Percentiles rank a stretch among this genome's conserved stretches.
These are phyloP conservation scores for Scaptomyza cyrtandrae DNA, from an alignment of 2,888 invertebrate genomes.

Conservation along the genomic window DNA sequence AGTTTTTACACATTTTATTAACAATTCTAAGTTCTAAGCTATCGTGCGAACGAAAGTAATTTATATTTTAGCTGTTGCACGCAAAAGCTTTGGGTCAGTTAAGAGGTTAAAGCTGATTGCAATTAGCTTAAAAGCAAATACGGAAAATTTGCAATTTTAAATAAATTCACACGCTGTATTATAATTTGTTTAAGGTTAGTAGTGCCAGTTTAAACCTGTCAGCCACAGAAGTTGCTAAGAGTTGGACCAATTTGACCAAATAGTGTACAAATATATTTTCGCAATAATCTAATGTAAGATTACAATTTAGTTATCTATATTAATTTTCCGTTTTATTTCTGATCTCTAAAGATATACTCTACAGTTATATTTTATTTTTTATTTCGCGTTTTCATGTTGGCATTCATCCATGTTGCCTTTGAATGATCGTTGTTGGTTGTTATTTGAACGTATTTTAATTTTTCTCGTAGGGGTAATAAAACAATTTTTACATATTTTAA, in stretches of 20 bases:
- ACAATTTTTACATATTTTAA: conserved; percentile 62
- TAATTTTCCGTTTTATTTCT: background rate
- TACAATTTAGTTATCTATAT: background rate
- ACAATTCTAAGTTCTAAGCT: too few relatives aligned
- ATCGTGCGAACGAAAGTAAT: background rate
- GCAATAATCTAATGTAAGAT: background rate
- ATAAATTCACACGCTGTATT: background rate
- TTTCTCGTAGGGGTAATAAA: conserved; percentile 58
- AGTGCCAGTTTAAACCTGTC: background rate
- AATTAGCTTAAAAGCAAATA: conserved; percentile 57
- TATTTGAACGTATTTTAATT: conserved; percentile 17
- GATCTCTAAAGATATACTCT: too few relatives aligned
- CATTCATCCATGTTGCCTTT: conserved; percentile 51
- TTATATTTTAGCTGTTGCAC: conserved; percentile 9
- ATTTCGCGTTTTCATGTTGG: conserved; percentile 63
- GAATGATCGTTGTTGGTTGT: conserved; percentile 43
- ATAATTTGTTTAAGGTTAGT: background rate
- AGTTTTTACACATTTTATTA: too few relatives aligned
- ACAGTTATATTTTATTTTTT: conserved; percentile 32
- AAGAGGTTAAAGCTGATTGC: conserved; percentile 45
- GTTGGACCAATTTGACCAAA: background rate
- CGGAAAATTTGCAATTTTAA: conserved; percentile 14
- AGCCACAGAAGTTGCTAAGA: background rate
- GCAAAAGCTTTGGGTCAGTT: conserved; percentile 24
- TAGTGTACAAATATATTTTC: background rate